Evolutionary conservation across 1,140 invertebrate genomes (phyloP).

Genomic region (Diorhabda sublineata): DNA sequence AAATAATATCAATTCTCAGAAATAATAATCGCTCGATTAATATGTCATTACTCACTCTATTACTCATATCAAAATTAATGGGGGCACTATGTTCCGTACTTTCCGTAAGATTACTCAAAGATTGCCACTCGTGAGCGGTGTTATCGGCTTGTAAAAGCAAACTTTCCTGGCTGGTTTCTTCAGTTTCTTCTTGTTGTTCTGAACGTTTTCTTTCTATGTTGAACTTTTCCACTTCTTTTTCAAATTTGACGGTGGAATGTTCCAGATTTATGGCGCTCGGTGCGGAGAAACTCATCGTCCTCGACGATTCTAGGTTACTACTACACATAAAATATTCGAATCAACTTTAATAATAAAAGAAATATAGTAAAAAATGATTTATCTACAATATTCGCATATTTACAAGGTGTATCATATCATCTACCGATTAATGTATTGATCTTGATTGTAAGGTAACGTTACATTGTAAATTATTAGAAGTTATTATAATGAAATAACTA

Average conservation of each 20-base stretch:
- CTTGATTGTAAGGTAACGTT: too few species aligned
- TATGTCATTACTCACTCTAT: conserved; percentile 59
- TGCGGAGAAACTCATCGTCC: conserved; percentile 74
- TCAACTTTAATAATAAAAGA: too few species aligned
- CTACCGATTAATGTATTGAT: too few species aligned
- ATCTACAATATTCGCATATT: too few species aligned
- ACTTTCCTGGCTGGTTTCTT: conserved; percentile 50
- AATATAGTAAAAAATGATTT: too few species aligned
- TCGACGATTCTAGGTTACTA: conserved; percentile 60
- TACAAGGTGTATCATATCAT: too few species aligned
- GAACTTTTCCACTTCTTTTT: conserved; percentile 45
- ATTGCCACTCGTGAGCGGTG: conserved; percentile 65
- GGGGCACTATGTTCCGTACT: conserved; percentile 85
- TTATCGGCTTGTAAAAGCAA: conserved; percentile 50
- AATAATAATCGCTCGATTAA: not conserved
- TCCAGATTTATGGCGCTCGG: conserved; percentile 83
- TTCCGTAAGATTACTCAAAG: conserved; percentile 77
- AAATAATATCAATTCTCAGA: not conserved
- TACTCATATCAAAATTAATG: conserved; percentile 87
- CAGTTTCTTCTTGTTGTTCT: conserved; percentile 27
- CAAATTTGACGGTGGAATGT: conserved; percentile 64
- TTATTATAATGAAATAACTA: too few species aligned
- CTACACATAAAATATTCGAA: not conserved
- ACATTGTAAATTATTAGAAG: too few species aligned
- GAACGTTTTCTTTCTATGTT: conserved; percentile 26